These are phyloP conservation scores for Gallinago nigripennis DNA, from an alignment of 2,797 vertebrate genomes.

Conservation along the genomic window DNA sequence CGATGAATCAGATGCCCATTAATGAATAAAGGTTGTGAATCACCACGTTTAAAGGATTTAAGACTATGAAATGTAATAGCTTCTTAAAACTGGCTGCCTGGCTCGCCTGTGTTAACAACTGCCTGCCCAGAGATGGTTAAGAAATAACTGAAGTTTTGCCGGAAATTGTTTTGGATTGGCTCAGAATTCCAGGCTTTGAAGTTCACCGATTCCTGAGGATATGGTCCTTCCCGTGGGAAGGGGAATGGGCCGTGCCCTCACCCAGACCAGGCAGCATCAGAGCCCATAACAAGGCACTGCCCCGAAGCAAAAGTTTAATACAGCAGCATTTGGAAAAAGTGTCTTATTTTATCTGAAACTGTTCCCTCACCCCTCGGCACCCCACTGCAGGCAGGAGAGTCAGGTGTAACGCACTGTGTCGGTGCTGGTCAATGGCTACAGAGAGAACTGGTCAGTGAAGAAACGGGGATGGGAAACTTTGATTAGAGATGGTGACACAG, in stretches of 20 bases:
- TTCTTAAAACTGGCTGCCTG: neutral
- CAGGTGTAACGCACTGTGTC: neutral
- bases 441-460: neutral
- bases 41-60: neutral
- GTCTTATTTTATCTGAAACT: neutral
- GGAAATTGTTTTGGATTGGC: neutral
- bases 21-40: conserved; percentile 38
- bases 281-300: neutral
- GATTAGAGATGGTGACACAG: neutral
- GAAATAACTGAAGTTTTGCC: neutral
- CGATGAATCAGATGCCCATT: conserved; percentile 28
- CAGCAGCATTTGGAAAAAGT: neutral
- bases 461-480: neutral
- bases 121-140: neutral
- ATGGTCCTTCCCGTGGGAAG: neutral
- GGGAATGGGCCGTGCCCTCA: neutral
- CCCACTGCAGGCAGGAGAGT: neutral
- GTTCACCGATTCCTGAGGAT: neutral
- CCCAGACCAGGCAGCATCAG: neutral
- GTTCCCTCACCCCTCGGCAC: neutral
- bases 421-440: neutral
- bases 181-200: neutral
- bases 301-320: neutral
- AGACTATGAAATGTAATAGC: neutral
- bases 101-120: neutral